phyloP scores from a whole-genome alignment of 2,797 vertebrate species.

The Premnoplex brunnescens region DNA sequence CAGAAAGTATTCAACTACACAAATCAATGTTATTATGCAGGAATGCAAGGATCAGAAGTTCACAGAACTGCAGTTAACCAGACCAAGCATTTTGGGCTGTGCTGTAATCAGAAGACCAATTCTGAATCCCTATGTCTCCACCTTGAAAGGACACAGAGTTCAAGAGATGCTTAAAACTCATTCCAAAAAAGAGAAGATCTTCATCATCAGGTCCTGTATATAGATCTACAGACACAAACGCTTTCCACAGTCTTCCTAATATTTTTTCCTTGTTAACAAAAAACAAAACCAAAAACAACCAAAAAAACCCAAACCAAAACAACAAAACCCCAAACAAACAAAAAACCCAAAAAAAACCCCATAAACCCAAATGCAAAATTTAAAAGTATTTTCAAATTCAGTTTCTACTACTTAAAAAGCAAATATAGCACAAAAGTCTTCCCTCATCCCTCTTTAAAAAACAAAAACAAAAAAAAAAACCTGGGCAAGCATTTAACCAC shows the following conservation, averaged over 20 bases:
- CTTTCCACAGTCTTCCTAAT: not conserved
- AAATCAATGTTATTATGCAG: not conserved
- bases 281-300: not conserved
- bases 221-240: not conserved
- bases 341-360: not conserved
- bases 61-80: not conserved
- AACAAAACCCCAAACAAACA: not conserved
- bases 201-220: not conserved
- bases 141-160: not conserved
- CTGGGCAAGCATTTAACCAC: not conserved
- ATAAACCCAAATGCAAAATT: not conserved
- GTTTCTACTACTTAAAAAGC: not conserved
- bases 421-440: not conserved
- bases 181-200: not conserved
- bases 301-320: too few species aligned
- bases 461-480: not conserved
- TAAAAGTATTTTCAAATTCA: not conserved
- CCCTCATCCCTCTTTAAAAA: fast-evolving
- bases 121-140: not conserved
- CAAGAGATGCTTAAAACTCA: not conserved
- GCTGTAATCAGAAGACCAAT: not conserved
- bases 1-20: not conserved
- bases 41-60: not conserved
- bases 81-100: not conserved
- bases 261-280: not conserved